phyloP scores from a whole-genome alignment of 2,888 invertebrate species.

The Caenorhabditis panamensis region DNA sequence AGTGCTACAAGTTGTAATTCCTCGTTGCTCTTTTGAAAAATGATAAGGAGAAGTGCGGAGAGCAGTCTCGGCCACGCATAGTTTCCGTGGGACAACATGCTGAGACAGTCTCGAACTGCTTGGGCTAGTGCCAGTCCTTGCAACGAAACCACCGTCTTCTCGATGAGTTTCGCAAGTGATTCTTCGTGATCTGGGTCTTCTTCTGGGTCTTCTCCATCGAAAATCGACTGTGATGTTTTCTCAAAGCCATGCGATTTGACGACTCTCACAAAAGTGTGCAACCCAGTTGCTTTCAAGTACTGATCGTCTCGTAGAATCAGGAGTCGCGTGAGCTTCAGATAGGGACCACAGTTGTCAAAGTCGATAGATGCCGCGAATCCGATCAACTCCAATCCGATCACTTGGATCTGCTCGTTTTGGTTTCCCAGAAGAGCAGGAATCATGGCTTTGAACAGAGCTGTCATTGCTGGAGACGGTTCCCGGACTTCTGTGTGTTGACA shows the following conservation, averaged over 20 bases:
- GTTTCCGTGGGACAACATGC: slow-evolving; percentile 33
- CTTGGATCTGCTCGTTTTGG: slow-evolving; percentile 25
- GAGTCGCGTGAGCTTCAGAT: slow-evolving; percentile 28
- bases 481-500: slow-evolving; percentile 42
- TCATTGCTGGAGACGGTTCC: slow-evolving; percentile 28
- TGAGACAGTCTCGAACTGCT: slow-evolving; percentile 39
- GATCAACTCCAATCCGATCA: slow-evolving; percentile 48
- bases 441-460: slow-evolving; percentile 30
- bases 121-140: slow-evolving; percentile 24
- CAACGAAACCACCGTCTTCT: slow-evolving; percentile 19
- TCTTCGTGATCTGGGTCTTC: slow-evolving; percentile 11
- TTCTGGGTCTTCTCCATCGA: not conserved
- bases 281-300: slow-evolving; percentile 28
- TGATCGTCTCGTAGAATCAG: slow-evolving; percentile 35
- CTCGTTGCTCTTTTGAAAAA: slow-evolving; percentile 28
- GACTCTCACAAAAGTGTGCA: slow-evolving; percentile 27
- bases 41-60: slow-evolving; percentile 16
- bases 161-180: slow-evolving; percentile 23
- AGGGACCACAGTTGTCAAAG: slow-evolving; percentile 42
- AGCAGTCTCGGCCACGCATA: slow-evolving; percentile 37
- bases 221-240: slow-evolving; percentile 24
- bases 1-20: slow-evolving; percentile 13
- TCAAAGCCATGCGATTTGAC: slow-evolving; percentile 36
- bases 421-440: slow-evolving; percentile 44
- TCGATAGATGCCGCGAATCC: slow-evolving; percentile 51